Evolutionary conservation across 2,113 vertebrate genomes (phyloP), one percentile per base, ranked within the genome.

Genomic region (Colaptes auratus): DNA sequence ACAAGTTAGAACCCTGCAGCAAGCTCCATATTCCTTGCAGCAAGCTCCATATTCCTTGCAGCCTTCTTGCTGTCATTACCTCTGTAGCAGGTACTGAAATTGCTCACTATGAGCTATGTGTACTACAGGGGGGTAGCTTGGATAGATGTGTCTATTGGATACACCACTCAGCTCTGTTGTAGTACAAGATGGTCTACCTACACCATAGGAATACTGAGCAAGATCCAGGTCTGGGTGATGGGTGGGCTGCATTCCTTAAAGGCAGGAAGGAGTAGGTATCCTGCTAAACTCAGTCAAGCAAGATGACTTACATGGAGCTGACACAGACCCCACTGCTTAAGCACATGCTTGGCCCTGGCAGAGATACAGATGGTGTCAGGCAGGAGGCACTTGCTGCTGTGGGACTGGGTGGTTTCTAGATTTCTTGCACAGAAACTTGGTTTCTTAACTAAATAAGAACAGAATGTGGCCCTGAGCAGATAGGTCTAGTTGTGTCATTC

Each of bases 201-300:
- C 7, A 61, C 13, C 18, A 12, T n/a, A 35, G 0, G 0, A 72
- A 46, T 69, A 7, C 10, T 1, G 2, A 85, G 20, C 31, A 87
- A 89, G 39, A 63, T 30, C 53, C 18, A 39, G 15, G 15, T 16
- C 31, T 64, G 52, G 23, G 31, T 0, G 0, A 31, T 7, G 20
- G 18, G n/a, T 12, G 5, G 31, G 30, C 20, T 84, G 7, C 20
- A 9, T 12, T 88, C 20, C 44, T 50, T 82, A 19, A 52, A 71
- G 66, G 27, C 24, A 78, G 35, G 23, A 61, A 78, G 15, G n/a
- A 9, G 7, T 2, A 52, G 30, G 35, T 10, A 27, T 5, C 10
- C 71, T 67, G 58, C 50, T 70, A 83, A 24, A 44, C 15, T 39
- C 46, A 64, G 33, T 28, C 16, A 78, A 64, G 50, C 27, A 74